Base-by-base conservation (phyloP, 2,797 vertebrate genomes). In the Pantherophis vulpinus region DNA sequence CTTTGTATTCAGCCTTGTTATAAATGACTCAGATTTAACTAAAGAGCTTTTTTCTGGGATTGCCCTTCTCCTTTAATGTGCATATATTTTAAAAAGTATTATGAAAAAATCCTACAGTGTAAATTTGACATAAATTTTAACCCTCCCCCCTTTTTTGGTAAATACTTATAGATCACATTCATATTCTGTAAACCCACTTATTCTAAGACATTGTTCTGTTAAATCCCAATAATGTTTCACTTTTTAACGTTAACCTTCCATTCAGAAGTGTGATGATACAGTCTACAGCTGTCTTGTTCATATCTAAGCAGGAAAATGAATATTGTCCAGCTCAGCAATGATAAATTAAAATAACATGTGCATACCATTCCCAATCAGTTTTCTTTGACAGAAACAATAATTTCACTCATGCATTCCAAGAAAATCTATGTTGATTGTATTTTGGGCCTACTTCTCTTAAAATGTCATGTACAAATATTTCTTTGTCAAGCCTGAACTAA, bases 401-500 rank as follows among this genome's bases (percentile, higher is more conserved):
- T 95, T 90, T 91, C 91, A 94, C 95, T 96, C 95, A 93, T 95
- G 91, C 96, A 96, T 96, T 96, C 95, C 96, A 91, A 97, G 92
- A 94, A 97, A 96, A 96, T 95, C 94, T 97, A 96, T 97, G 74
- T 97, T 97, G 88, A 97, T 97, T 97, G 97, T 97, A 97, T 95
- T 96, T 98, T 98, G 97, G 97, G 96, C 96, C 97, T 96, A 97
- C 95, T 98, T 96, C 97, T 98, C 97, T 97, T 97, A 97, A 97
- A 98, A 95, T 92, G 37, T 97, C 97, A 96, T 94, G 91, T 97
- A 94, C 94, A 94, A 94, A 94, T 95, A 96, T 98, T 96, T 95
- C 95, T 97, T 97, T 98, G 97, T 98, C 97, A 97, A 98, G 97
- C 97, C 97, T 98, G 96, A 98, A 97, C 95, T 97, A 94, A 97